These are phyloP conservation scores for Eristalinus aeneus DNA, from an alignment of 2,888 invertebrate species.

Conservation along the genomic window DNA sequence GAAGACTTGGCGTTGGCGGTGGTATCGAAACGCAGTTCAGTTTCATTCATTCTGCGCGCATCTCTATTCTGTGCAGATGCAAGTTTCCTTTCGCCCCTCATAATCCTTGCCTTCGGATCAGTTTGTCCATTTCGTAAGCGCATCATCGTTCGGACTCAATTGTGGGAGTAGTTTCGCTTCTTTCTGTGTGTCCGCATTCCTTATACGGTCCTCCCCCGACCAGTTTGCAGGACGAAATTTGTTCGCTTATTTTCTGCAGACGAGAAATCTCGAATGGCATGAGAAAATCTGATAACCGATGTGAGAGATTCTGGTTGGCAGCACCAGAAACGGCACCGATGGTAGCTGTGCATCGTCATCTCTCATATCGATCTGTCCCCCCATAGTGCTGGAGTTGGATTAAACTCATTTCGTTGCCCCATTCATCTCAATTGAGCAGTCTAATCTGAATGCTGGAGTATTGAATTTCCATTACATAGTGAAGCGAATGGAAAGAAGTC, in stretches of 20 bases:
- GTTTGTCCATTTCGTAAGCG: slow-evolving; percentile 53
- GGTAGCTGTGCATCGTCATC: slow-evolving; percentile 11
- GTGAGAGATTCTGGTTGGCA: background rate
- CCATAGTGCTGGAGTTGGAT: slow-evolving; percentile 34
- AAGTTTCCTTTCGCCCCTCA: background rate
- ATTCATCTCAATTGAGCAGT: slow-evolving; percentile 64
- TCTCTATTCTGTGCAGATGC: slow-evolving; percentile 16
- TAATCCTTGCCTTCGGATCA: background rate
- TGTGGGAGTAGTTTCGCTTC: slow-evolving; percentile 60
- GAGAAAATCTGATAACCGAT: slow-evolving; percentile 49
- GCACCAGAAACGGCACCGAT: background rate
- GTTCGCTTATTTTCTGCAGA: slow-evolving; percentile 22
- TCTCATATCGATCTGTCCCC: slow-evolving; percentile 42
- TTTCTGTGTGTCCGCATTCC: background rate
- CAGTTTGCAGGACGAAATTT: slow-evolving; percentile 16
- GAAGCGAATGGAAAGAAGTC: slow-evolving; percentile 6
- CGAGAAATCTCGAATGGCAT: slow-evolving; percentile 46
- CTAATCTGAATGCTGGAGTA: slow-evolving; percentile 66
- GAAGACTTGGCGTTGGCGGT: slow-evolving; percentile 39
- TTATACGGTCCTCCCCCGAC: background rate
- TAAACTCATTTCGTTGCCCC: slow-evolving; percentile 60
- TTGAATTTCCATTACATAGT: slow-evolving; percentile 67
- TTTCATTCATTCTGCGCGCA: slow-evolving; percentile 60
- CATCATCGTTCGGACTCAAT: slow-evolving; percentile 52
- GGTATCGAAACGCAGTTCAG: slow-evolving; percentile 46